phyloP scores from a whole-genome alignment of 2,797 vertebrate species.

The Etheostoma nigrum region DNA sequence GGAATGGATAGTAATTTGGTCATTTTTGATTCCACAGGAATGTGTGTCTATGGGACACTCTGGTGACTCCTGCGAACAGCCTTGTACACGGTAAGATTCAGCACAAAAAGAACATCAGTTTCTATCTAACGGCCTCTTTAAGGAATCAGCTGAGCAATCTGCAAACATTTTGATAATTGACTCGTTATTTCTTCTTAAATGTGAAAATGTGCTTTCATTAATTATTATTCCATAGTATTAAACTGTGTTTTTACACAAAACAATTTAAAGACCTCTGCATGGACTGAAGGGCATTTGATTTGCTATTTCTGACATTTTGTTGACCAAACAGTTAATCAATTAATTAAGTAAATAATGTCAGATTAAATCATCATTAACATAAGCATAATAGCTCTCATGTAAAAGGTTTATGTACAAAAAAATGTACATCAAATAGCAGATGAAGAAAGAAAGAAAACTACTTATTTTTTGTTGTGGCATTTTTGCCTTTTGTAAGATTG shows the following conservation, averaged over 20 bases:
- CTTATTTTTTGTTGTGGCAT: too few relatives aligned
- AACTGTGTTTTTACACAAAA: background rate
- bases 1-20: slow-evolving; percentile 18
- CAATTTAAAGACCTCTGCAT: background rate
- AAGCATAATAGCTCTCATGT: background rate
- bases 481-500: too few relatives aligned
- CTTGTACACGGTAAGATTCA: slow-evolving; percentile 92
- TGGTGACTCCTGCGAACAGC: slow-evolving; percentile 92
- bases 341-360: background rate
- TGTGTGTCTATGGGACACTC: slow-evolving; percentile 97
- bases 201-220: background rate
- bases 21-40: slow-evolving; percentile 85
- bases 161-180: too few relatives aligned
- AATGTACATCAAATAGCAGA: background rate
- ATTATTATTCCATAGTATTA: too few relatives aligned
- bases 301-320: background rate
- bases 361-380: background rate
- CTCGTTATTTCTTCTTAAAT: background rate
- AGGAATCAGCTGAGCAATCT: too few relatives aligned
- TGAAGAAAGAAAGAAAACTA: background rate
- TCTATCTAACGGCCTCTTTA: background rate
- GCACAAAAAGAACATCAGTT: background rate
- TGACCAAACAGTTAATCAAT: background rate
- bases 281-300: background rate
- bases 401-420: background rate